A percentile compares a stretch with the other conserved stretches of the same genome.
Conservation (phyloP, 2,888 invertebrate genomes). For the Galeruca laticollis region DNA sequence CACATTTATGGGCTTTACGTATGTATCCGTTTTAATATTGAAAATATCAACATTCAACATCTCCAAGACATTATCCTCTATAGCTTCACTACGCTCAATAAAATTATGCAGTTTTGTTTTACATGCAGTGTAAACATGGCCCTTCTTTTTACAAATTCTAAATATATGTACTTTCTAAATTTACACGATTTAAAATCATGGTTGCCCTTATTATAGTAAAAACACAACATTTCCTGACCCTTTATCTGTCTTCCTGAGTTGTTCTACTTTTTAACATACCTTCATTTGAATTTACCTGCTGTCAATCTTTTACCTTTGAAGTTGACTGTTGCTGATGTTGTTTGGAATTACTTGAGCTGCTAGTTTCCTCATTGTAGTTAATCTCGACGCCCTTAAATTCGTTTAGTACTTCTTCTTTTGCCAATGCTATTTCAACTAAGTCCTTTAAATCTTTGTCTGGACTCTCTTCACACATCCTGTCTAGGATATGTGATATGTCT, state of each 20-base stretch:
- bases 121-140: slow-evolving; percentile 12
- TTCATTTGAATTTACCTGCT: background rate
- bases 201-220: slow-evolving; percentile 19
- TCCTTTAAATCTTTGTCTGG: slow-evolving; percentile 5
- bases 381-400: background rate
- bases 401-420: slow-evolving; percentile 15
- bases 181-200: slow-evolving; percentile 22
- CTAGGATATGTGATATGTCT: slow-evolving; percentile 18
- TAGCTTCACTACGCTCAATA: background rate
- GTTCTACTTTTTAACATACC: background rate
- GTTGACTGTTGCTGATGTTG: no score
- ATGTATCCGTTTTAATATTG: background rate
- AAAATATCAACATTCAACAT: slow-evolving; percentile 22
- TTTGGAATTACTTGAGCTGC: no score
- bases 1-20: slow-evolving; percentile 11
- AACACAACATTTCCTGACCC: slow-evolving; percentile 9
- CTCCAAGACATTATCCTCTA: no score
- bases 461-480: no score
- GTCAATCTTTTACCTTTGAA: background rate
- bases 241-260: background rate
- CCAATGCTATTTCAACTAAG: slow-evolving; percentile 19
- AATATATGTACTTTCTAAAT: slow-evolving; percentile 19
- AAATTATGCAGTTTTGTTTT: slow-evolving; percentile 16
- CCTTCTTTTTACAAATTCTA: slow-evolving; percentile 17
- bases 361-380: no score